Base-by-base conservation (phyloP, 2,888 invertebrate species). In the Pocota personata region DNA sequence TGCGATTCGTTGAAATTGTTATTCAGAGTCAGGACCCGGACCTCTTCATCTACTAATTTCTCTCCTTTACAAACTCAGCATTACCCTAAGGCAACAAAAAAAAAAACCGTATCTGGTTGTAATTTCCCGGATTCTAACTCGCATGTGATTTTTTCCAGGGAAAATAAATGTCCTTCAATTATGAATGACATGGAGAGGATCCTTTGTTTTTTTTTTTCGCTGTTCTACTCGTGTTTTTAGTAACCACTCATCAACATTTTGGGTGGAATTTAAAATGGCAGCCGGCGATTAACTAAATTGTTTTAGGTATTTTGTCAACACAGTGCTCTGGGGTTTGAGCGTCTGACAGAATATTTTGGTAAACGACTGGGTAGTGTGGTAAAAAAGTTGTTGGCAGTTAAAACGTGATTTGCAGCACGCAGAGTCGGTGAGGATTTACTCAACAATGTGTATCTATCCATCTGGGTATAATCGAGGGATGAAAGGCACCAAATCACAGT, bases 381-480 rank as follows among this genome's bases (percentile, higher is more conserved):
- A 62, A 82, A 73, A 78, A 83, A 73, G 78, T 83, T 78, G 83
- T 73, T 83, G 48, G 30, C 52, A 78, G 71, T 72, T 66, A 72
- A 78, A 82, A 78, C 60, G 78, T 83, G 67, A 83, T 83, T 83
- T 72, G 72, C 52, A 83, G 72, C 52, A 83, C 72, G 46, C 78
- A 83, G n/a, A n/a, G 58, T 73, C 43, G 66, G 57, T 46, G 50
- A 52, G 66, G 66, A 77, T 73, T 83, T 55, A 52, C 52, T 71
- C 62, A 1, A 24, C 55, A 24, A 35, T 55, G 46, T 72, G 27
- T 77, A 30, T 72, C 52, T 35, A 69, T 55, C 30, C 40, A 62
- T 48, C 64, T 43, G 35, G 52, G 37, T 27, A 16, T 77, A 57
- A 60, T 55, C 52, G 48, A 48, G 52, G 73, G 66, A 78, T 67